Conservation (phyloP, 2,113 vertebrate species). For the Gavia stellata region DNA sequence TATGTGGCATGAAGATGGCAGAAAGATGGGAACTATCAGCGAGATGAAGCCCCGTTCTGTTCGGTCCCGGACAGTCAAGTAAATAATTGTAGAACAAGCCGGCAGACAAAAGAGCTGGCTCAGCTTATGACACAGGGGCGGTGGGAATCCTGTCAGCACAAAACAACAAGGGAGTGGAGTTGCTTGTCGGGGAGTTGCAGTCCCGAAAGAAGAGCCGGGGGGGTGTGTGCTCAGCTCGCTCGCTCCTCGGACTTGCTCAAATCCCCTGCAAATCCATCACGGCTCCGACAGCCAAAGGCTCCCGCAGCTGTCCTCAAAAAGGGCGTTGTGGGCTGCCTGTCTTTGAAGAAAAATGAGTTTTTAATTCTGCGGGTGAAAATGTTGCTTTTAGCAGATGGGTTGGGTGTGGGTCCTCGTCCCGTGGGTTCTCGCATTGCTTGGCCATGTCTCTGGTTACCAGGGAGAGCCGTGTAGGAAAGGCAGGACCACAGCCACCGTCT, state of each 20-base stretch:
- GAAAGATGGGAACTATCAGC: not conserved
- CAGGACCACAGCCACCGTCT: not conserved
- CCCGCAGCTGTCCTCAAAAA: not conserved
- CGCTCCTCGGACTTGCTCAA: not conserved
- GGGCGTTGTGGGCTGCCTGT: not conserved
- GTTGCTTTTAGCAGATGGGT: not conserved
- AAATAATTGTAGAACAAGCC: slow-evolving; percentile 80
- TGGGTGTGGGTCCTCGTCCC: not conserved
- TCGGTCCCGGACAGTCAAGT: slow-evolving; percentile 30
- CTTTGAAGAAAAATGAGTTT: not conserved
- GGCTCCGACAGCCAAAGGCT: not conserved
- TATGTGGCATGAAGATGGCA: not conserved
- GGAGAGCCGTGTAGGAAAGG: not conserved
- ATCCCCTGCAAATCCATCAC: not conserved
- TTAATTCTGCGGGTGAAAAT: not conserved
- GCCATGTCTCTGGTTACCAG: not conserved
- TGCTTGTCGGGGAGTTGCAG: not conserved
- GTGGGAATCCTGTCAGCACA: slow-evolving; percentile 28
- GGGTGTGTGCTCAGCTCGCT: not conserved
- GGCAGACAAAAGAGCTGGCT: slow-evolving; percentile 71
- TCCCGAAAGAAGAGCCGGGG: not conserved
- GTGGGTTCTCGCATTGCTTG: not conserved
- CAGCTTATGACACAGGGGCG: slow-evolving; percentile 41
- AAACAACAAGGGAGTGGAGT: not conserved
- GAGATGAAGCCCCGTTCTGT: slow-evolving; percentile 7